Conservation (phyloP, 2,113 vertebrate genomes). For the Bos taurus region DNA sequence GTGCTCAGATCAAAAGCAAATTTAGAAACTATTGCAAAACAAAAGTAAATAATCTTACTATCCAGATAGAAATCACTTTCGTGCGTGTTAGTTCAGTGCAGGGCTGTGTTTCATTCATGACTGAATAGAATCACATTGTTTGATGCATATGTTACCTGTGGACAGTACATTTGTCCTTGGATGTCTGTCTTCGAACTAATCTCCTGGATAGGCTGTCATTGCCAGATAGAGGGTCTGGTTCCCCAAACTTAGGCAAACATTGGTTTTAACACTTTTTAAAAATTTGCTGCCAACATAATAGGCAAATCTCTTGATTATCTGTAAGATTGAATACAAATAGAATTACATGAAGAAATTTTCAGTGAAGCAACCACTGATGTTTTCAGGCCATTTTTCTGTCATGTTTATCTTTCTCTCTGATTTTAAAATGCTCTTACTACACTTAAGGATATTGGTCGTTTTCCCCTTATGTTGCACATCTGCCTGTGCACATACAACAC, state of each 20-base stretch:
- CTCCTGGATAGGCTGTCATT: not conserved
- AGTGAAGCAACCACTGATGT: not conserved
- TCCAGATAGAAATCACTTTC: not conserved
- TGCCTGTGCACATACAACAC: fast-evolving
- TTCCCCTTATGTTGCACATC: not conserved
- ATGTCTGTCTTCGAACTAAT: not conserved
- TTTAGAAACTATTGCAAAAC: not conserved
- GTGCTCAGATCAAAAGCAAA: not conserved
- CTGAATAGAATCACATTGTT: not conserved
- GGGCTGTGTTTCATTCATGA: not conserved
- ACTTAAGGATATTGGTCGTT: not conserved
- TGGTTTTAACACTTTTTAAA: not conserved
- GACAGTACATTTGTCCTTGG: not conserved
- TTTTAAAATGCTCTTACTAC: not conserved
- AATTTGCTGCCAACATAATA: not conserved
- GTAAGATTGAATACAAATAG: not conserved
- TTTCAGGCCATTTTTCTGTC: not conserved
- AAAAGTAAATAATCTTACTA: not conserved
- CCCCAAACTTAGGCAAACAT: not conserved
- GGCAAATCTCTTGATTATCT: not conserved
- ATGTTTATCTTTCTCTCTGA: not conserved
- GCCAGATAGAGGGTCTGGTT: not conserved
- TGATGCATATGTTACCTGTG: not conserved
- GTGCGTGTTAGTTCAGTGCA: not conserved
- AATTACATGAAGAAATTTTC: not conserved